Evolutionary conservation across 2,888 invertebrate genomes (phyloP), one percentile per base, ranked within the genome.

Genomic region (Tuberolachnus salignus): DNA sequence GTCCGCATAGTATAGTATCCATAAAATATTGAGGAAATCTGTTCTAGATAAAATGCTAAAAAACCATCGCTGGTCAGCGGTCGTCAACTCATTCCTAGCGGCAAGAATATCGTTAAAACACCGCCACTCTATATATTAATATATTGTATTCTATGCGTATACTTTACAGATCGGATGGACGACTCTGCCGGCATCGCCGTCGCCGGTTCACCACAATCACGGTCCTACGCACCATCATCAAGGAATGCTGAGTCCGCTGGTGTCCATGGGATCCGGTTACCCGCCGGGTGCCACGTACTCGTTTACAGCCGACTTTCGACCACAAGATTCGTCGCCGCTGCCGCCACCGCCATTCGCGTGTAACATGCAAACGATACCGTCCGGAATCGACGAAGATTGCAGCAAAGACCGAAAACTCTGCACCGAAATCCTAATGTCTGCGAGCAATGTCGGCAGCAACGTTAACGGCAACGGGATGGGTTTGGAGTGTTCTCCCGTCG

Each of bases 231-330:
- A 88, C 90, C 42, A 91, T 89, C 85, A 88, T 49, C 88, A 88
- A 81, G 89, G 88, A 83, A 86, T 91, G 55, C 86, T 92, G 75
- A 91, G 90, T 83, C 91, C 92, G 0, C 88, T 89, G 34, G 86
- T 89, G 70, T 46, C 67, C 3, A 69, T 69, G 78, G 91, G 92
- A 11, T 11, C 55, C 4, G 46, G 70, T 84, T 82, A 83, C 73
- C 88, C 88, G 57, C 81, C 83, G 26, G 91, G 91, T 61, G 90
- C 92, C 46, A 93, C 73, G 21, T 94, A 93, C 84, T 93, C 93
- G 63, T 93, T 94, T 85, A 93, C 93, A 2, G 93, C 94, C 0
- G 93, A 94, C 85, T 80, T 80, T 4, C 71, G 80, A 16, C 63
- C 71, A 19, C 86, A 86, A 81, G 86, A 84, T 82, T 81, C 84